These are phyloP conservation scores for Pseudomyrmex sp. DNA, from an alignment of 1,140 invertebrate species.

Conservation along the genomic window DNA sequence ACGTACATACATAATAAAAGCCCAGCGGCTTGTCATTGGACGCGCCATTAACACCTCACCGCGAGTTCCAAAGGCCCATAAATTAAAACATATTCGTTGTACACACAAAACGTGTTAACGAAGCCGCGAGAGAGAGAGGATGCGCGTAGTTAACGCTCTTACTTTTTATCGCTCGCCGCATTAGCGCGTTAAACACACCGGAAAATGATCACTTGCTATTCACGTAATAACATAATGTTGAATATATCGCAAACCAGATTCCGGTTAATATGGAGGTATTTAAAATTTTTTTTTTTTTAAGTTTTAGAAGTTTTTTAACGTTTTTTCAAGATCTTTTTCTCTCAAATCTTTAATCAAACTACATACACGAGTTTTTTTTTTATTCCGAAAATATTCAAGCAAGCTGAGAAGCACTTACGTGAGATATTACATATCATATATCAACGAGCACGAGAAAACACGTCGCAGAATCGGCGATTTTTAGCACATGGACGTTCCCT, in stretches of 20 bases:
- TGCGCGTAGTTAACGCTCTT: slow-evolving; percentile 19
- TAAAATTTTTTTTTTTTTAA: no score
- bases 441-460: slow-evolving; percentile 35
- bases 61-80: slow-evolving; percentile 38
- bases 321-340: no score
- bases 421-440: slow-evolving; percentile 15
- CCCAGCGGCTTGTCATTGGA: slow-evolving; percentile 36
- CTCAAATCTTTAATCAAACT: no score
- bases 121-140: slow-evolving; percentile 29
- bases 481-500: slow-evolving; percentile 34
- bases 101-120: slow-evolving; percentile 45
- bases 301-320: background rate
- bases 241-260: background rate
- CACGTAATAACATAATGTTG: background rate
- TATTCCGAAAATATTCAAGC: no score
- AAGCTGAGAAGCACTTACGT: no score
- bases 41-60: slow-evolving; percentile 44
- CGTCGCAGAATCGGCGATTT: slow-evolving; percentile 4
- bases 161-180: background rate
- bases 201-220: slow-evolving; percentile 29
- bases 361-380: no score
- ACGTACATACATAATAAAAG: slow-evolving; percentile 20
- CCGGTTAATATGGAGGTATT: background rate
- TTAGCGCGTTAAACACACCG: slow-evolving; percentile 41
- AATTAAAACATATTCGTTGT: slow-evolving; percentile 45